Evolutionary conservation across 2,113 vertebrate species (phyloP).

Genomic region (Brevimyrus niger): DNA sequence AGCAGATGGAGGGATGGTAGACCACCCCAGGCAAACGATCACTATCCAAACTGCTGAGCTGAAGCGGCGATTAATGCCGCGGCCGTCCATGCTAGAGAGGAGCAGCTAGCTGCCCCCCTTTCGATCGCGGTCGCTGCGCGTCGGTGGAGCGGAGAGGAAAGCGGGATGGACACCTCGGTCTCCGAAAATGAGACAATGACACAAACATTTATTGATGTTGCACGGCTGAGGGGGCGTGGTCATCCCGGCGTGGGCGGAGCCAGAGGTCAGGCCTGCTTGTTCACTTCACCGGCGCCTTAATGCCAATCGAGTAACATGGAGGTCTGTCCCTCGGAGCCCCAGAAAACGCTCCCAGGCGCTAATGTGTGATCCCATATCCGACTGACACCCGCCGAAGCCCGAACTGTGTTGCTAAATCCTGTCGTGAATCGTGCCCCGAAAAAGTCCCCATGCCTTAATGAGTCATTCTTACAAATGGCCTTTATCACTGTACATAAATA

Average conservation of each 20-base stretch:
- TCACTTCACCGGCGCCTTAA: not conserved
- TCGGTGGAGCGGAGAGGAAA: not conserved
- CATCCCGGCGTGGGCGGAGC: not conserved
- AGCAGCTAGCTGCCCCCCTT: not conserved
- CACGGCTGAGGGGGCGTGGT: not conserved
- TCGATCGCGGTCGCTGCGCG: not conserved
- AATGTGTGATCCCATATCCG: not conserved
- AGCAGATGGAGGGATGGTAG: constrained; percentile 19
- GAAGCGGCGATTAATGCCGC: not conserved
- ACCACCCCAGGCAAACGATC: constrained; percentile 14
- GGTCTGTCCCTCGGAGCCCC: not conserved
- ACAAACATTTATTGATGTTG: not conserved
- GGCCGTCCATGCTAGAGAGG: not conserved
- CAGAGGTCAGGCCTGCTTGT: not conserved
- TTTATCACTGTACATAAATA: not conserved
- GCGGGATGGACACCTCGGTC: not conserved
- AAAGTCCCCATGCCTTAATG: not conserved
- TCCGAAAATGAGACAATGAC: constrained; percentile 3
- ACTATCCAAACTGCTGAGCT: constrained; percentile 20
- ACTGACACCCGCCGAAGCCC: not conserved
- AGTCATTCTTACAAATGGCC: not conserved
- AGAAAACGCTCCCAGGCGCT: not conserved
- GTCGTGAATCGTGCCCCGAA: not conserved
- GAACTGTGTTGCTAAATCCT: not conserved
- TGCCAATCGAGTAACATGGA: not conserved